Evolutionary conservation across 1,140 invertebrate genomes (phyloP), one percentile per base, ranked within the genome.

Genomic region (Calephelis nemesis): DNA sequence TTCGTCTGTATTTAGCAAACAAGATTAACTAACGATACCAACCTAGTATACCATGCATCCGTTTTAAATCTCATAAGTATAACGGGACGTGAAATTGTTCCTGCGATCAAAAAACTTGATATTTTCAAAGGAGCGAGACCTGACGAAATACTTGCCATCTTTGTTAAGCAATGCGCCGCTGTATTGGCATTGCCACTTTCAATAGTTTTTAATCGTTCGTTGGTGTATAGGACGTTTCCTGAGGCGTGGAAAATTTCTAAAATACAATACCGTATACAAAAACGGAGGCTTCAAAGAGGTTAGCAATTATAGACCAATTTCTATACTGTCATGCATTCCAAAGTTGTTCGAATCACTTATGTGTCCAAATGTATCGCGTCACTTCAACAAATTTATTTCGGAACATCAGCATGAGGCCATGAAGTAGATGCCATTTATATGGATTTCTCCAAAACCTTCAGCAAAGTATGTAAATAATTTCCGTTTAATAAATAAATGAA

Each of bases 261-360:
- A 11, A 50, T 76, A n/a, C n/a, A 52, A 72, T 8, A 70, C 72
- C n/a, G 52, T 76, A 48, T 67, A 67, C 19, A 76, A 76, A 67
- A 62, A 48, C 10, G 72, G 68, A 7, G 65, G 70, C n/a, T 62
- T n/a, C 48, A 62, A 60, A 7, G 47, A 67, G 45, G 47, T 69
- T 4, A 63, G 47, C 10, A 76, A 74, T 10, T 76, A 73, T 52
- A 63, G 72, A 40, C 19, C 19, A 3, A 19, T 19, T 19, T 19
- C 19, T 19, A 19, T 19, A 19, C 19, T 19, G 0, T 19, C 74
- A 7, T 48, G 47, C 0, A 69, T 75, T 63, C 42, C 66, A 0
- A 71, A 75, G 19, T 45, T 66, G 7, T 75, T 75, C 19, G 70
- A 72, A 48, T 63, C 66, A 11, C 10, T 76, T 40, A 52, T 73